phyloP scores from a whole-genome alignment of 2,888 invertebrate genomes.

The Clitarchus hookeri region DNA sequence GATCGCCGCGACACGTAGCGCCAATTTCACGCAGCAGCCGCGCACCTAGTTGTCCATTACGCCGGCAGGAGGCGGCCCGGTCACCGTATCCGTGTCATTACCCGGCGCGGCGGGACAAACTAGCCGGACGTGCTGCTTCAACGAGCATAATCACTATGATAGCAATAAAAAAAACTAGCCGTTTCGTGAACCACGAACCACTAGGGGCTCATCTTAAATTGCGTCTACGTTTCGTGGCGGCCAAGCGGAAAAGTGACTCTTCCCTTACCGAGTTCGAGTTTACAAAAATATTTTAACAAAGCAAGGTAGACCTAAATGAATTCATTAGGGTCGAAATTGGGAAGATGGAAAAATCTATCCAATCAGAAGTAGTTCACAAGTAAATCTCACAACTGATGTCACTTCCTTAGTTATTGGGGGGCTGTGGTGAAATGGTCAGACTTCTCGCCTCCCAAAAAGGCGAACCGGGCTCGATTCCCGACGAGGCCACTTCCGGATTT shows the following conservation, averaged over 20 bases:
- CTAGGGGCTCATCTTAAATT: not conserved
- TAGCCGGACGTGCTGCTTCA: not conserved
- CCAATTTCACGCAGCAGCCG: slow-evolving; percentile 7
- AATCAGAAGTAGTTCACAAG: no score
- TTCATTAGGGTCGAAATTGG: no score
- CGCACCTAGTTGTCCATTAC: not conserved
- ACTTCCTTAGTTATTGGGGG: no score
- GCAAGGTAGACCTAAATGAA: no score
- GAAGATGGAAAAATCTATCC: no score
- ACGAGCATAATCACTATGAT: not conserved
- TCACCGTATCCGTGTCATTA: slow-evolving; percentile 14
- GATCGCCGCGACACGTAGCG: not conserved
- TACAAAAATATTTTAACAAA: not conserved
- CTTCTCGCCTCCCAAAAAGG: no score
- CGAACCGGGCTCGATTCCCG: no score
- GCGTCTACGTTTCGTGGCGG: not conserved
- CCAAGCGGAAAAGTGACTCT: not conserved
- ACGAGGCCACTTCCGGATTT: no score
- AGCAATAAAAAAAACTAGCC: not conserved
- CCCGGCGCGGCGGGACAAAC: not conserved
- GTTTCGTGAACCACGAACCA: not conserved
- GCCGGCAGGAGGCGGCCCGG: not conserved
- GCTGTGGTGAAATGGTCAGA: no score
- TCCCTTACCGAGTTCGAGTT: not conserved
- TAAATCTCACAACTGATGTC: no score